phyloP scores from a whole-genome alignment of 2,888 invertebrate genomes.

The Baronia brevicornis region DNA sequence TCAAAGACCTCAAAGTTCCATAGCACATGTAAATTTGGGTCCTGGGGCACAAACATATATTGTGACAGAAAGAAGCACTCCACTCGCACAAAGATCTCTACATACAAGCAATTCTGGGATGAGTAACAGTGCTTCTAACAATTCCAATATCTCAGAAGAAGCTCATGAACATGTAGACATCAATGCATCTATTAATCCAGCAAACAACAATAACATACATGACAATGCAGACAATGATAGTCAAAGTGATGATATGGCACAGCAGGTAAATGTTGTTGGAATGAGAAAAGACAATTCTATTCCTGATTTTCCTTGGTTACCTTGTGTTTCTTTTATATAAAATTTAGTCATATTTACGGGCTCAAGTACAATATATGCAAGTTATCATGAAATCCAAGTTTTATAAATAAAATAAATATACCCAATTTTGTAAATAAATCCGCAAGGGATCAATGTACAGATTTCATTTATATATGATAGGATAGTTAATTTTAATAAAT shows the following conservation, averaged over 20 bases:
- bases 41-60: slow-evolving; percentile 46
- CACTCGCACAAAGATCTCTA: slow-evolving; percentile 32
- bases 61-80: slow-evolving; percentile 45
- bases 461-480: too few species aligned
- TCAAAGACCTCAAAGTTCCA: slow-evolving; percentile 60
- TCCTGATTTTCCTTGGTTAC: too few species aligned
- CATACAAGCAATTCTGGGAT: slow-evolving; percentile 38
- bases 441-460: too few species aligned
- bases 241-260: slow-evolving; percentile 63
- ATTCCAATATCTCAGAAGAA: slow-evolving; percentile 48
- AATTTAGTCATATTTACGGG: too few species aligned
- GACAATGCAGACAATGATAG: slow-evolving; percentile 64
- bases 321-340: too few species aligned
- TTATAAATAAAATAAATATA: too few species aligned
- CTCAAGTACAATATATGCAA: too few species aligned
- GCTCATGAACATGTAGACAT: slow-evolving; percentile 47
- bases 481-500: too few species aligned
- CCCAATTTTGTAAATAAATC: too few species aligned
- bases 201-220: slow-evolving; percentile 64
- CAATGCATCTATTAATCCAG: slow-evolving; percentile 60
- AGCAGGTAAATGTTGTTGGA: slow-evolving; percentile 41
- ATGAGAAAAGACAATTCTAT: too few species aligned
- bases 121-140: slow-evolving; percentile 46
- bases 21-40: slow-evolving; percentile 54
- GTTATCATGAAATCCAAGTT: too few species aligned